phyloP scores from a whole-genome alignment of 2,113 vertebrate genomes.

The Thalassoma bifasciatum region DNA sequence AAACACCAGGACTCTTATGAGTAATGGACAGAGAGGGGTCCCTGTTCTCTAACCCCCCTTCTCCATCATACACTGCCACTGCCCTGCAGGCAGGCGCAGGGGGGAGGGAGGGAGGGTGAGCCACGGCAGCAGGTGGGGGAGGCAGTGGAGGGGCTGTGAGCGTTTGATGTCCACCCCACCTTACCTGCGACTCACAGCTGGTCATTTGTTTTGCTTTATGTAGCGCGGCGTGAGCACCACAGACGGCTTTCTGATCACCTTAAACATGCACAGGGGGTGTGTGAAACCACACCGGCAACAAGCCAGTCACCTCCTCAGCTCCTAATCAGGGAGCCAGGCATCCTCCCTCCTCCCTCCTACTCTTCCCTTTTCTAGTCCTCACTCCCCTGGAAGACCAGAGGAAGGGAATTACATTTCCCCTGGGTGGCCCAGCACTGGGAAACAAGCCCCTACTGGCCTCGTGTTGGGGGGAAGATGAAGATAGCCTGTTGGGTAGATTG shows the following conservation, averaged over 20 bases:
- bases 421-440: conserved; percentile 55
- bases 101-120: conserved; percentile 36
- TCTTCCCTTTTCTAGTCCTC: conserved; percentile 25
- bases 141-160: not conserved
- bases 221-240: conserved; percentile 27
- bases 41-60: conserved; percentile 46
- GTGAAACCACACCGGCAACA: conserved; percentile 44
- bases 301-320: conserved; percentile 50
- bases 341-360: conserved; percentile 34
- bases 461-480: conserved; percentile 58
- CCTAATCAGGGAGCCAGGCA: conserved; percentile 58
- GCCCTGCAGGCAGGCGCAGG: conserved; percentile 35
- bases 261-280: conserved; percentile 58
- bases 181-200: conserved; percentile 57
- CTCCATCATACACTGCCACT: conserved; percentile 55
- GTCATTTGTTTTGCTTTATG: conserved; percentile 73
- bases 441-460: conserved; percentile 67
- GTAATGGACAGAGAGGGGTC: conserved; percentile 66
- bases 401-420: conserved; percentile 78
- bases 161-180: conserved; percentile 61
- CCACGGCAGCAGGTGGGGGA: conserved; percentile 14
- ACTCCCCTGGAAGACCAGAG: conserved; percentile 48
- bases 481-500: conserved; percentile 72
- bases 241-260: conserved; percentile 62
- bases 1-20: conserved; percentile 72